Conservation (phyloP, 2,797 vertebrate genomes). For the Esox lucius region DNA sequence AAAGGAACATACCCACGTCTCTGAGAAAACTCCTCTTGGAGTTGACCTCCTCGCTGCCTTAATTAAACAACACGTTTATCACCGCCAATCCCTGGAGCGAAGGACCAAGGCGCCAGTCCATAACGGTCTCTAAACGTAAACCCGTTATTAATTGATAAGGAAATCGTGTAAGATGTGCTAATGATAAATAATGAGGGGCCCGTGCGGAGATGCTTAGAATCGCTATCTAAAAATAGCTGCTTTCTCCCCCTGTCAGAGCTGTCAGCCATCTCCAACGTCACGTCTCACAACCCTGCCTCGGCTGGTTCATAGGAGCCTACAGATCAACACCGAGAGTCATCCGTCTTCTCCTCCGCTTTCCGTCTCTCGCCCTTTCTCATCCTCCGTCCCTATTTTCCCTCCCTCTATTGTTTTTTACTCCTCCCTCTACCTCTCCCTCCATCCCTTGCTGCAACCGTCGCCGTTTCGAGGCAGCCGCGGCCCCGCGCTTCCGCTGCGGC, state of each 20-base stretch:
- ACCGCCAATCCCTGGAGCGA: conserved; percentile 69
- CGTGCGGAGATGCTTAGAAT: conserved; percentile 10
- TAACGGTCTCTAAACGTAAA: conserved; percentile 65
- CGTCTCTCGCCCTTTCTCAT: background rate
- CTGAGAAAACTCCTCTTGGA: conserved; percentile 48
- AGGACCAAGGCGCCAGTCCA: conserved; percentile 28
- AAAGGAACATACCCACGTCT: conserved; percentile 20
- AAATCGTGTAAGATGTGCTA: conserved; percentile 58
- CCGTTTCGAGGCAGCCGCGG: background rate
- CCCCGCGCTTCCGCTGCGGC: conserved; percentile 7
- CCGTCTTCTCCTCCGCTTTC: background rate
- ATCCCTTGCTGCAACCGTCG: background rate
- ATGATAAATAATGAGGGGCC: conserved; percentile 60
- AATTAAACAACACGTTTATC: conserved; percentile 62
- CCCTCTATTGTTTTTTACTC: background rate
- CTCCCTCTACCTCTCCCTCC: background rate
- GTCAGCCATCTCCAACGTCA: conserved; percentile 9
- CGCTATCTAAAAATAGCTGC: background rate
- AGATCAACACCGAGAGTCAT: conserved; percentile 7
- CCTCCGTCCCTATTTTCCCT: background rate
- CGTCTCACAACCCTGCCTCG: background rate
- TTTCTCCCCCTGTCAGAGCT: background rate
- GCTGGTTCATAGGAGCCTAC: conserved; percentile 1
- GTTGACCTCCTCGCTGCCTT: conserved; percentile 36
- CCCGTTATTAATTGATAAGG: conserved; percentile 67